phyloP scores from a whole-genome alignment of 2,888 invertebrate species.

The Acleris sparsana region DNA sequence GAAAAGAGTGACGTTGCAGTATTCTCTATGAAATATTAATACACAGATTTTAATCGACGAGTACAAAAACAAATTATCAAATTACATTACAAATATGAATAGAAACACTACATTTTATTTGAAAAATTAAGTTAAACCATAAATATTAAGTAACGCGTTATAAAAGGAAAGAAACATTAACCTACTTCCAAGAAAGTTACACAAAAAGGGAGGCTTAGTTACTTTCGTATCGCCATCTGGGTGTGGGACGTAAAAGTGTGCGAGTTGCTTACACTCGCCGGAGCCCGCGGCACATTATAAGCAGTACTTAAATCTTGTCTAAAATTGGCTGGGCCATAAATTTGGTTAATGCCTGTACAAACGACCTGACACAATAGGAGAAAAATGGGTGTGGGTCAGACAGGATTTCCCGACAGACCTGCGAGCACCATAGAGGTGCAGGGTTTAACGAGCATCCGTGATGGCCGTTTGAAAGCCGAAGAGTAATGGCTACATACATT shows the following conservation, averaged over 20 bases:
- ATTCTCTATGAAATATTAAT: too few species aligned
- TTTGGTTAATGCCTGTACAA: conserved; percentile 63
- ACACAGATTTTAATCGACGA: too few species aligned
- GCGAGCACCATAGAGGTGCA: neutral
- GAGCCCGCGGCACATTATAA: conserved; percentile 51
- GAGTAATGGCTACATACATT: conserved; percentile 12
- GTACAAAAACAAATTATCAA: too few species aligned
- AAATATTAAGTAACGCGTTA: neutral
- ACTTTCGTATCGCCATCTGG: conserved; percentile 26
- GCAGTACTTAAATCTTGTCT: conserved; percentile 64
- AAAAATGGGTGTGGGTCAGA: conserved; percentile 35
- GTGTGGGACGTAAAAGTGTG: conserved; percentile 47
- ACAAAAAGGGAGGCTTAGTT: conserved; percentile 16
- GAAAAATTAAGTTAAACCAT: too few species aligned
- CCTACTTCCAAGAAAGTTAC: conserved; percentile 15
- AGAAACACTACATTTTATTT: too few species aligned
- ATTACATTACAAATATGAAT: too few species aligned
- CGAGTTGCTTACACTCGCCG: conserved; percentile 45
- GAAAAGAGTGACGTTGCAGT: too few species aligned
- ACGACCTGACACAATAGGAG: conserved; percentile 60
- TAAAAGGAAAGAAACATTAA: neutral
- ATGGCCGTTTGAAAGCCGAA: conserved; percentile 8
- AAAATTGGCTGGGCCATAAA: conserved; percentile 65
- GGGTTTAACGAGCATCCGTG: conserved; percentile 43
- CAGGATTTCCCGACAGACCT: conserved; percentile 38